Evolutionary conservation across 2,888 invertebrate genomes (phyloP).

Genomic region (Hoplodrina blanda): DNA sequence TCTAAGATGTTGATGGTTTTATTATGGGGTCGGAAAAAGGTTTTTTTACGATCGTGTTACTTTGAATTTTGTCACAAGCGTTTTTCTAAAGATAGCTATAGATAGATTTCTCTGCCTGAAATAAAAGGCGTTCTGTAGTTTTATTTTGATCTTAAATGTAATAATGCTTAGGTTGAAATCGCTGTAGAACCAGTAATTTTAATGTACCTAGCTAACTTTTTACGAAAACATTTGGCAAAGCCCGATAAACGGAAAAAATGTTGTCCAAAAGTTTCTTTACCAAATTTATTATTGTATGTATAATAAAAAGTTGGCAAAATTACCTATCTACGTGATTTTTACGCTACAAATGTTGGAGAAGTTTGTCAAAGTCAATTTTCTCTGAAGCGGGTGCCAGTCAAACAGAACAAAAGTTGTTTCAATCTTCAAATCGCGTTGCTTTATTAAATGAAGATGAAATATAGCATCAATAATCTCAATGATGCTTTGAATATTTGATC

Average conservation of each 20-base stretch:
- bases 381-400: constrained; percentile 47
- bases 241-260: constrained; percentile 31
- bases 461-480: constrained; percentile 69
- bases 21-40: not conserved
- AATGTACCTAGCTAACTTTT: constrained; percentile 6
- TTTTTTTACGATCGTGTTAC: not conserved
- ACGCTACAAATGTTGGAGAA: constrained; percentile 44
- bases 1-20: not conserved
- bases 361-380: constrained; percentile 56
- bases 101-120: not conserved
- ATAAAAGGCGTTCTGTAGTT: not conserved
- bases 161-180: not conserved
- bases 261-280: constrained; percentile 33
- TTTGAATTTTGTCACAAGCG: not conserved
- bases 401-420: constrained; percentile 45
- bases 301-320: constrained; percentile 47
- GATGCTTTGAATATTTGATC: constrained; percentile 73
- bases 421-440: constrained; percentile 45
- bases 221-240: constrained; percentile 11
- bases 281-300: constrained; percentile 44
- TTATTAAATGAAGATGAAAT: constrained; percentile 67
- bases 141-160: not conserved
- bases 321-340: constrained; percentile 56
- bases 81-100: not conserved
- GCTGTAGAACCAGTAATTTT: not conserved